Percentiles rank a stretch among this genome's conserved stretches.
phyloP scores from a whole-genome alignment of 2,888 invertebrate species.

The Eristalis pertinax region DNA sequence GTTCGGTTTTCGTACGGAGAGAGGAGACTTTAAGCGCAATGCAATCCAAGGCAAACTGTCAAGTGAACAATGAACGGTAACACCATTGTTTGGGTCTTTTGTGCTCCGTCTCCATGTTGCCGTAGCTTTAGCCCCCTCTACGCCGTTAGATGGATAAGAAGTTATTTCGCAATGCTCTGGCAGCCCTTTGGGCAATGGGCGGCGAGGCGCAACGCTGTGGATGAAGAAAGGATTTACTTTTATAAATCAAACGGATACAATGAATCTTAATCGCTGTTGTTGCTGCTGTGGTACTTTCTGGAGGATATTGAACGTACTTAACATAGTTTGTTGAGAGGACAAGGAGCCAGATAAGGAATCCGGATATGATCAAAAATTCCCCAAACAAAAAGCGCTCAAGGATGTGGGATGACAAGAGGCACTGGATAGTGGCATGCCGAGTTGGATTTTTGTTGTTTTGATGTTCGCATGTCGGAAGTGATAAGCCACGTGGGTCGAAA shows the following conservation, averaged over 20 bases:
- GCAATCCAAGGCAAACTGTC: background rate
- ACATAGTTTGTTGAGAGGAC: background rate
- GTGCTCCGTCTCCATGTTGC: background rate
- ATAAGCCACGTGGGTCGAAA: background rate
- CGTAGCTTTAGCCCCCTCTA: background rate
- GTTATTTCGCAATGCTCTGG: background rate
- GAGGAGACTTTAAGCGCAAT: background rate
- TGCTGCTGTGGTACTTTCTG: background rate
- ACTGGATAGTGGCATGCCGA: background rate
- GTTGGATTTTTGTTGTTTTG: background rate
- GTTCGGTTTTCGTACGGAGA: background rate
- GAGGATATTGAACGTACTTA: background rate
- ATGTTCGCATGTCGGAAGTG: background rate
- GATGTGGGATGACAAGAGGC: background rate
- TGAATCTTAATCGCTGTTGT: slow-evolving; percentile 2
- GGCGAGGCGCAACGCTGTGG: background rate
- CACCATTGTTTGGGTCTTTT: slow-evolving; percentile 16
- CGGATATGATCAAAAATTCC: background rate
- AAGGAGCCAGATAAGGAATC: background rate
- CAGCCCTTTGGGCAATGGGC: background rate
- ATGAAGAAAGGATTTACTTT: background rate
- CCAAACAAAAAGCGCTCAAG: background rate
- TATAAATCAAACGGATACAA: slow-evolving; percentile 2
- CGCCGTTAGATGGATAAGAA: background rate
- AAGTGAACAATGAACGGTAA: slow-evolving; percentile 20